Evolutionary conservation across 2,797 vertebrate genomes (phyloP), one percentile per base, ranked within the genome.

Genomic region (Caiman crocodilus): DNA sequence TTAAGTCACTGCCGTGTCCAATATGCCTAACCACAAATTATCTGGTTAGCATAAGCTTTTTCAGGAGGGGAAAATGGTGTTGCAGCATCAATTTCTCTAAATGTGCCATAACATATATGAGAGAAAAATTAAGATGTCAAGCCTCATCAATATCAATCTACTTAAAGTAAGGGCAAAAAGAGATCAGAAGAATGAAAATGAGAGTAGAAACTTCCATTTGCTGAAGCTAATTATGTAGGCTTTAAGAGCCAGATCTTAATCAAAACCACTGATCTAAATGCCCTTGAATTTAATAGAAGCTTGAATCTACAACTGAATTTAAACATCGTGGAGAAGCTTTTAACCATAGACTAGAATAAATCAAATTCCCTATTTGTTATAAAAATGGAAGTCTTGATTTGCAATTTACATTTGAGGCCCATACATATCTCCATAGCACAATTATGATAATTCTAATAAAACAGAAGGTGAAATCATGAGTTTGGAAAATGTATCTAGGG

Each of bases 71-170:
- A 76, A 60, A 94, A 91, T 80, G 56, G 42, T 65, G 42, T 17
- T 87, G 78, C 84, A 71, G 69, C 73, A 84, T 56, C 73, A 80
- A 84, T 80, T 50, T 94, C 80, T 87, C 73, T 65, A 90, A 76
- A 94, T 76, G 28, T 90, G 89, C 86, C 82, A 23, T 10, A 86
- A 91, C 32, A 82, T 58, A 89, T 55, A 65, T 71, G 57, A 88
- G 76, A 85, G 73, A 90, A 59, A 42, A 94, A 94, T 30, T 85
- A 89, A 93, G 84, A 84, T 84, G 86, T 93, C 84, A 92, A 58
- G 82, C 14, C 76, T 92, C 88, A 95, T 94, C 95, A 94, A 87
- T 71, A 92, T 89, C 95, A 94, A 90, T 58, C 32, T 28, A 67
- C 32, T 94, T 85, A 76, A 91, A 79, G 56, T 58, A 86, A 92